Percentiles rank a stretch among this genome's conserved stretches.
These are phyloP conservation scores for Indri indri DNA, from an alignment of 2,113 vertebrate genomes.

Conservation along the genomic window DNA sequence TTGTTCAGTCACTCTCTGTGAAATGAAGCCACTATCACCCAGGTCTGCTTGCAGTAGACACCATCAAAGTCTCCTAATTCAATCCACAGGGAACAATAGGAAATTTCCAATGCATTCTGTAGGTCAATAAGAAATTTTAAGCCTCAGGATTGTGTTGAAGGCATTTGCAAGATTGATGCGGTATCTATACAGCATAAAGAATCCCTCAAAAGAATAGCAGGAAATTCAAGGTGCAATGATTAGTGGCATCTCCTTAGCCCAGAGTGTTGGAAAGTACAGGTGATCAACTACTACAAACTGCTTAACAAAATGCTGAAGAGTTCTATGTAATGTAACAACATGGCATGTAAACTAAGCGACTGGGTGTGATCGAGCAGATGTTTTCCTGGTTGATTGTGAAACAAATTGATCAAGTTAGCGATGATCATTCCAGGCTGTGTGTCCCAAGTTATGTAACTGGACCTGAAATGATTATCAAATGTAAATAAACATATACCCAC, in stretches of 20 bases:
- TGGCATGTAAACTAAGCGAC: background rate
- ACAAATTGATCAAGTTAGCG: slow-evolving; percentile 24
- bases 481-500: background rate
- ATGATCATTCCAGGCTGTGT: background rate
- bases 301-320: slow-evolving; percentile 22
- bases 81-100: slow-evolving; percentile 25
- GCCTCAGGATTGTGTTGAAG: slow-evolving; percentile 46
- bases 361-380: slow-evolving; percentile 23
- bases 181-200: slow-evolving; percentile 12
- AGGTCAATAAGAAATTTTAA: slow-evolving; percentile 54
- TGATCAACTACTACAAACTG: slow-evolving; percentile 45
- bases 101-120: slow-evolving; percentile 19
- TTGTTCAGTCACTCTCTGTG: slow-evolving; percentile 61
- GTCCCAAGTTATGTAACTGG: background rate
- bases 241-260: slow-evolving; percentile 19
- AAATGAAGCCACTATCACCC: slow-evolving; percentile 61
- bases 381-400: slow-evolving; percentile 34
- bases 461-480: background rate
- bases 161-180: slow-evolving; percentile 30
- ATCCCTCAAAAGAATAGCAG: slow-evolving; percentile 12
- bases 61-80: slow-evolving; percentile 38
- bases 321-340: background rate
- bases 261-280: background rate
- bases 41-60: background rate
- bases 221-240: slow-evolving; percentile 54